A percentile compares a stretch with the other conserved stretches of the same genome.
Evolutionary conservation across 2,113 vertebrate genomes (phyloP).

Genomic region (Notothenia rossii): DNA sequence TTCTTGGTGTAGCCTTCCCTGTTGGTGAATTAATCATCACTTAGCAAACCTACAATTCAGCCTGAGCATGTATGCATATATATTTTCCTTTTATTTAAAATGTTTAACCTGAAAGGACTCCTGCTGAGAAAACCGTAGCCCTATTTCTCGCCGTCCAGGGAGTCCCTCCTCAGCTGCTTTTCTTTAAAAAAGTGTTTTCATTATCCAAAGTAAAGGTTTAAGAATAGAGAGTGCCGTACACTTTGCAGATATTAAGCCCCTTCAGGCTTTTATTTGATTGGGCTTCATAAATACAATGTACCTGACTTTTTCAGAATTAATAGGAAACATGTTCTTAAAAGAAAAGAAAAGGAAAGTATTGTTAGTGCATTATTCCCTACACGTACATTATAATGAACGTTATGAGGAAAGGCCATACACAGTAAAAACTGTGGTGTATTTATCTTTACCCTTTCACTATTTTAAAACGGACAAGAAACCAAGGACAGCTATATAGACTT

Average conservation of each 20-base stretch:
- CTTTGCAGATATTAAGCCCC: background rate
- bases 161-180: background rate
- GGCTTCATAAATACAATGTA: background rate
- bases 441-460: background rate
- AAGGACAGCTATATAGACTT: slow-evolving; percentile 12
- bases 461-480: slow-evolving; percentile 29
- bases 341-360: background rate
- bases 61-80: background rate
- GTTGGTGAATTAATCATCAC: background rate
- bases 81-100: background rate
- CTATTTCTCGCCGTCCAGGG: background rate
- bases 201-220: background rate
- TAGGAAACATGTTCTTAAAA: background rate
- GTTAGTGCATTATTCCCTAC: background rate
- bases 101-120: background rate
- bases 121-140: background rate
- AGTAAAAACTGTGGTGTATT: background rate
- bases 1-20: background rate
- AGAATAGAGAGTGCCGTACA: background rate
- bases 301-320: slow-evolving; percentile 6
- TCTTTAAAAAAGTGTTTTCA: background rate
- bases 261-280: background rate
- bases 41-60: background rate
- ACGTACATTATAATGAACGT: background rate
- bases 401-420: background rate